Conservation (phyloP, 2,113 vertebrate species). For the Amazona guildingii region DNA sequence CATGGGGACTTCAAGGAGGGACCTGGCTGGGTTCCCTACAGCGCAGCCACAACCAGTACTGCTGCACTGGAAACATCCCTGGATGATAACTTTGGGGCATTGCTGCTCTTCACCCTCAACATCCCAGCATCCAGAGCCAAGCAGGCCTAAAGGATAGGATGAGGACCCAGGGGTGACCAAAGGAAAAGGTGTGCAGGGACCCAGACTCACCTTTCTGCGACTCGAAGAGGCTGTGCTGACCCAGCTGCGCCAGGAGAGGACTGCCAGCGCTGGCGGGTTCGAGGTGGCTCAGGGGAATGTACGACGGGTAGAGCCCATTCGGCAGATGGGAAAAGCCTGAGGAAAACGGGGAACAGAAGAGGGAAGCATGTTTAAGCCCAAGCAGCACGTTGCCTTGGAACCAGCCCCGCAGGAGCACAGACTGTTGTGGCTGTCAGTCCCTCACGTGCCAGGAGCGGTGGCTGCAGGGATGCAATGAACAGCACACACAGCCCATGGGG, state of each 20-base stretch:
- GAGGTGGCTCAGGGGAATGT: slow-evolving; percentile 92
- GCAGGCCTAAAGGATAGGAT: not conserved
- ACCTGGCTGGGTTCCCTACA: not conserved
- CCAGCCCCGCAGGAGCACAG: not conserved
- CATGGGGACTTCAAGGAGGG: fast-evolving
- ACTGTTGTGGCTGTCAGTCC: slow-evolving; percentile 9
- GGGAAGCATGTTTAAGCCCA: not conserved
- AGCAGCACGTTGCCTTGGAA: slow-evolving; percentile 15
- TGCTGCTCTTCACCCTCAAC: not conserved
- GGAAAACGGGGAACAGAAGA: slow-evolving; percentile 38
- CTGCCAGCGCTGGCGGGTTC: slow-evolving; percentile 80
- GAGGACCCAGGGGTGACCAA: fast-evolving
- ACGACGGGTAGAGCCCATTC: slow-evolving; percentile 88
- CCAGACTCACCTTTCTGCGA: slow-evolving; percentile 89
- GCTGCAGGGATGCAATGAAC: not conserved
- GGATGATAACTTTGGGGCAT: not conserved
- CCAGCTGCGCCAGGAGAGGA: slow-evolving; percentile 83
- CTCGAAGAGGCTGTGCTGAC: slow-evolving; percentile 90
- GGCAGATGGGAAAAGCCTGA: slow-evolving; percentile 89
- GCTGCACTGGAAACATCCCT: not conserved
- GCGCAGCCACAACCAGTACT: not conserved
- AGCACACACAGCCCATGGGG: not conserved
- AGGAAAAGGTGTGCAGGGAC: not conserved
- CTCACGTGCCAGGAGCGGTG: not conserved
- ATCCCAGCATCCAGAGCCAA: not conserved